Percentiles rank a stretch among this genome's conserved stretches.
Conservation (phyloP, 2,113 vertebrate species). For the Pagrus major region DNA sequence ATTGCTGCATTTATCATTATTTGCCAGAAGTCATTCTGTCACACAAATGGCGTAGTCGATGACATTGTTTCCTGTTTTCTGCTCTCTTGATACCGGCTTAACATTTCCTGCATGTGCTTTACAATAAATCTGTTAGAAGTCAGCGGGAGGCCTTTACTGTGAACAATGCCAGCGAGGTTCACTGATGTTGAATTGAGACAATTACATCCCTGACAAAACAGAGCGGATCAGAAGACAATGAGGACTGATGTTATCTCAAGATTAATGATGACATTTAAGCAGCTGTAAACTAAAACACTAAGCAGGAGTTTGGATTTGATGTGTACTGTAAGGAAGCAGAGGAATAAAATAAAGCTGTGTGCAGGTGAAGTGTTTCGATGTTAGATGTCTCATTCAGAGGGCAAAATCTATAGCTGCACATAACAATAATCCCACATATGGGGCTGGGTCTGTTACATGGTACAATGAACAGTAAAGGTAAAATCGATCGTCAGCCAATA, state of each 20-base stretch:
- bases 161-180: slow-evolving; percentile 34
- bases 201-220: slow-evolving; percentile 37
- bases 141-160: slow-evolving; percentile 42
- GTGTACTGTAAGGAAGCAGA: background rate
- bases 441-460: background rate
- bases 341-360: background rate
- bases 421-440: slow-evolving; percentile 29
- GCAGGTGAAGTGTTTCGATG: slow-evolving; percentile 23
- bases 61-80: slow-evolving; percentile 35
- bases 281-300: background rate
- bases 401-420: slow-evolving; percentile 22
- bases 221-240: slow-evolving; percentile 13
- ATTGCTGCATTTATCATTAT: slow-evolving; percentile 35
- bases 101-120: slow-evolving; percentile 35
- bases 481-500: no score
- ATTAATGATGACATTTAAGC: slow-evolving; percentile 7
- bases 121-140: slow-evolving; percentile 33
- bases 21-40: slow-evolving; percentile 35
- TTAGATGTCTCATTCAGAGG: slow-evolving; percentile 2
- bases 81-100: slow-evolving; percentile 29
- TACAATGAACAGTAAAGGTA: no score
- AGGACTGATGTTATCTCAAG: slow-evolving; percentile 21
- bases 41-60: slow-evolving; percentile 31
- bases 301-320: slow-evolving; percentile 22
- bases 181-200: slow-evolving; percentile 39